Evolutionary conservation across 2,113 vertebrate species (phyloP), one percentile per base, ranked within the genome.

Genomic region (Boulengeromyrus knoepffleri): DNA sequence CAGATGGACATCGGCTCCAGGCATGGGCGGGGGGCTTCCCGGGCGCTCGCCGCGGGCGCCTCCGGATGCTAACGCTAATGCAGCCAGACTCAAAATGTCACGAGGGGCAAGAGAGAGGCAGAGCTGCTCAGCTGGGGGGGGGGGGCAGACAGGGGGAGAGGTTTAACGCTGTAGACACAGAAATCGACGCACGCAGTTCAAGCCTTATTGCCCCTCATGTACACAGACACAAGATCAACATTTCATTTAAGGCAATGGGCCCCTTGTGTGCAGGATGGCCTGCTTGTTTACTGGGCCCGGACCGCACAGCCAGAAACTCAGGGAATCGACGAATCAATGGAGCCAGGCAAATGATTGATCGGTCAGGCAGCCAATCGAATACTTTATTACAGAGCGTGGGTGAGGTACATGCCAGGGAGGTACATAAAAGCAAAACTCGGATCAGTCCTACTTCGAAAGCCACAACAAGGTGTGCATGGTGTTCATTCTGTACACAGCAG

Each of bases 1-100:
- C 89, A 89, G 89, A 85, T 89, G 89, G 89, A 36, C 89, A 21
- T 27, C 21, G 53, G 8, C 52, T 89, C 70, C 88, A 77, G 88
- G n/a, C 88, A 36, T n/a, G 7, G 88, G 9, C 6, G 10, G 31
- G 74, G 74, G 74, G 74, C 31, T 36, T 36, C 74, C 74, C 0
- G 74, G 27, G 36, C 36, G 19, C 24, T 9, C 42, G 19, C 45
- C 3, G 10, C 83, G 6, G 83, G 83, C 39, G 45, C 36, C 83
- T 9, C 45, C 45, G 83, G 83, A 85, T 46, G 83, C 42, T 85
- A 46, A 85, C 24, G 83, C 42, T 85, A 46, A 85, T 85, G 83
- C 83, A 4, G 83, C 83, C 83, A 46, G 83, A 45, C 83, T n/a
- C 39, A 13, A 85, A 85, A 85, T 45, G 83, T 85, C 83, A 85